These are phyloP conservation scores for Gari tellinella DNA, from an alignment of 2,888 invertebrate species.

Conservation along the genomic window DNA sequence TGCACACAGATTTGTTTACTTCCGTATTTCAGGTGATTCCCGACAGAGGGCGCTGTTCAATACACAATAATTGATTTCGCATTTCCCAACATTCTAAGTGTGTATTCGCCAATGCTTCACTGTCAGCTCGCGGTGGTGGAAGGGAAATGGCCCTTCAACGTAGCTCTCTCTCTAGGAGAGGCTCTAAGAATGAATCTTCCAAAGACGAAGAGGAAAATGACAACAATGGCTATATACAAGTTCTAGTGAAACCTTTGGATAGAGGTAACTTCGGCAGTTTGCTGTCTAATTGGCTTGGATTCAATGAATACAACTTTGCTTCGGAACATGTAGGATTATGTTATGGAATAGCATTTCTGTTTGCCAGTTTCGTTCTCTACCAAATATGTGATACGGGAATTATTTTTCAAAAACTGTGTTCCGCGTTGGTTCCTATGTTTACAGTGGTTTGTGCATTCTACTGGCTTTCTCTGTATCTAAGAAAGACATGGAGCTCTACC, in stretches of 20 bases:
- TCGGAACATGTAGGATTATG: constrained; percentile 74
- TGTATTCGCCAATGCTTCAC: constrained; percentile 23
- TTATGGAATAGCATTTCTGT: constrained; percentile 72
- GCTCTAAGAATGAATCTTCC: constrained; percentile 77
- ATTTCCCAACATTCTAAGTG: constrained; percentile 69
- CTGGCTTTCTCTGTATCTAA: constrained; percentile 81
- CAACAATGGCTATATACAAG: constrained; percentile 91
- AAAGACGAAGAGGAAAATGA: constrained; percentile 86
- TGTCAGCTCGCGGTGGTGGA: constrained; percentile 11
- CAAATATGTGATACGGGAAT: constrained; percentile 80
- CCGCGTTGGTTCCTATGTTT: constrained; percentile 81
- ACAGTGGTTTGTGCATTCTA: constrained; percentile 81
- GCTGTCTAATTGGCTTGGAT: constrained; percentile 78
- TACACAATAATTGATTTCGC: constrained; percentile 44
- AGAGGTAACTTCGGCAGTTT: constrained; percentile 76
- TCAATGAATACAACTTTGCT: constrained; percentile 67
- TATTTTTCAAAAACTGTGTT: constrained; percentile 79
- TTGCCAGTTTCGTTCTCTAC: constrained; percentile 71
- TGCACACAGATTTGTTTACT: constrained; percentile 59
- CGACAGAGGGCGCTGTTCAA: constrained; percentile 64
- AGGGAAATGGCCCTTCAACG: constrained; percentile 76
- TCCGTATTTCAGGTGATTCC: constrained; percentile 65
- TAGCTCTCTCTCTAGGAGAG: constrained; percentile 72
- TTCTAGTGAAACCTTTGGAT: constrained; percentile 81
- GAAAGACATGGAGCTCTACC: constrained; percentile 82